Evolutionary conservation across 1,140 invertebrate genomes (phyloP).

Genomic region (Gonioctena quinquepunctata): DNA sequence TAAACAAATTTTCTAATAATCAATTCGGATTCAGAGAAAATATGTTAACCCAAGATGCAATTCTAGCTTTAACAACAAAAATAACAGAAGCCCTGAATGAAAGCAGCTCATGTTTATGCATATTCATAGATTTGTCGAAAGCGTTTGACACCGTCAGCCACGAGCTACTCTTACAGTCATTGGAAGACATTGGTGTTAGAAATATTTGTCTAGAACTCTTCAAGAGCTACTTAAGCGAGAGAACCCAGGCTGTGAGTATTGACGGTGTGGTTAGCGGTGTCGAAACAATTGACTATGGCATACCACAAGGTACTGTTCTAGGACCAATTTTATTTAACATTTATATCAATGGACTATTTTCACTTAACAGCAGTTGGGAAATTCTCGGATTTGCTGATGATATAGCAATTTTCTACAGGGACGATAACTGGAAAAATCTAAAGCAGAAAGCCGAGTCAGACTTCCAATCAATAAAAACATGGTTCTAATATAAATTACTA

Average conservation of each 20-base stretch:
- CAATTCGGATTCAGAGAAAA: too few species aligned
- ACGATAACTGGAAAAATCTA: background rate
- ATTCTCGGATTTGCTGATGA: slow-evolving; percentile 7
- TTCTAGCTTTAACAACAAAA: too few species aligned
- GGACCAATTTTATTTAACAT: slow-evolving; percentile 10
- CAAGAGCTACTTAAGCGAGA: slow-evolving; percentile 3
- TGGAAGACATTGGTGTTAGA: too few species aligned
- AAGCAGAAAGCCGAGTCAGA: background rate
- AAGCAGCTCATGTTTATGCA: too few species aligned
- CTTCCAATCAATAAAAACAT: background rate
- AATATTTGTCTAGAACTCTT: slow-evolving; percentile 1
- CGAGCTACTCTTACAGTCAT: too few species aligned
- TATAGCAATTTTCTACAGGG: background rate
- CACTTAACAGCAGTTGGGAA: background rate
- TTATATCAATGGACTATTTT: slow-evolving; percentile 1
- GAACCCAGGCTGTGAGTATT: background rate
- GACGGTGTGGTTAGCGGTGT: background rate
- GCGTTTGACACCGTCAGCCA: too few species aligned
- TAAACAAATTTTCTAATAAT: too few species aligned
- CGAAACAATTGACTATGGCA: background rate
- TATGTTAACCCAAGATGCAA: too few species aligned
- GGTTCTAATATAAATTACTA: background rate
- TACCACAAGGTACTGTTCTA: slow-evolving; percentile 1
- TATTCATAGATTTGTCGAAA: too few species aligned
- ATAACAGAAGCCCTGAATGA: too few species aligned